Conservation (phyloP, 2,888 invertebrate genomes). For the Mythimna albipuncta region DNA sequence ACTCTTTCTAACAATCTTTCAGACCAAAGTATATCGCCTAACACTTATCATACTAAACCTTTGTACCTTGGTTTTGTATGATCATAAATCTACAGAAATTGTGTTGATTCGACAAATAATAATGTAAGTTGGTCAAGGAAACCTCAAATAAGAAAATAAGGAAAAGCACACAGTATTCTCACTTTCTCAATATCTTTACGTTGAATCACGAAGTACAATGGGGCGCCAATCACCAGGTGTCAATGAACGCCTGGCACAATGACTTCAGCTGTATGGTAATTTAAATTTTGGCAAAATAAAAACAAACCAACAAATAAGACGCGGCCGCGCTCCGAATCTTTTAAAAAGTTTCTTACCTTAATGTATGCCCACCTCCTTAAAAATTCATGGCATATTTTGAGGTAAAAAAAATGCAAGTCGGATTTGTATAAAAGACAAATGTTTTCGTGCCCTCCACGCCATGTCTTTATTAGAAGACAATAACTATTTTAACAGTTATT, state of each 20-base stretch:
- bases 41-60: too few species aligned
- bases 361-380: not conserved
- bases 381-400: conserved; percentile 1
- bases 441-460: too few species aligned
- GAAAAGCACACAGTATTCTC: conserved; percentile 25
- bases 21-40: not conserved
- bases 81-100: not conserved
- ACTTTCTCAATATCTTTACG: conserved; percentile 51
- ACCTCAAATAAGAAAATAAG: conserved; percentile 30
- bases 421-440: too few species aligned
- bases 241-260: conserved; percentile 51
- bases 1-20: too few species aligned
- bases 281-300: conserved; percentile 34
- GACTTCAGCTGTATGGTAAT: conserved; percentile 30
- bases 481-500: too few species aligned
- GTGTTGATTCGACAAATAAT: not conserved
- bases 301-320: not conserved
- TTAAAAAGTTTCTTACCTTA: not conserved
- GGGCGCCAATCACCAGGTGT: conserved; percentile 45
- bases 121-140: conserved; percentile 16
- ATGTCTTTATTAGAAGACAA: too few species aligned
- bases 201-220: conserved; percentile 56
- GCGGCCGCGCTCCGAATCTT: not conserved
- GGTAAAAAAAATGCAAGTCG: not conserved
- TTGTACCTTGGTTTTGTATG: too few species aligned